Evolutionary conservation across 2,113 vertebrate species (phyloP).

Genomic region (Phylloscopus trochilus): DNA sequence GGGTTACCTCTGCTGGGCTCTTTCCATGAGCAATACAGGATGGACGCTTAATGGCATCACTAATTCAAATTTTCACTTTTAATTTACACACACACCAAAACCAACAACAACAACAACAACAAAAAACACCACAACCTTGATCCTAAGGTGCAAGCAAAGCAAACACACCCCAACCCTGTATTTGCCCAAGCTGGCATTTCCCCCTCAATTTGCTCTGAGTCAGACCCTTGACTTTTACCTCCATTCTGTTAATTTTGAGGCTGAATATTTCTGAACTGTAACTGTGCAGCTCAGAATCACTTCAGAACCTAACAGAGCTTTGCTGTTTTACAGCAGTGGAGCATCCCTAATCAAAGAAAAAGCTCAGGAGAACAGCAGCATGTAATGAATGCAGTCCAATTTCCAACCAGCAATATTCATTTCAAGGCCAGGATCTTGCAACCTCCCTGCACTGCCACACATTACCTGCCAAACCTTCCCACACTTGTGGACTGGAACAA

Average conservation of each 20-base stretch:
- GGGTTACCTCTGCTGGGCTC: background rate
- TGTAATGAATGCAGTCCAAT: constrained; percentile 21
- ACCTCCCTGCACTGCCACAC: constrained; percentile 25
- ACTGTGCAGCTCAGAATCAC: background rate
- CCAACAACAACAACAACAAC: background rate
- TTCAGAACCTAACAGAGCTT: background rate
- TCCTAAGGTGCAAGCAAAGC: background rate
- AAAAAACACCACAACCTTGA: background rate
- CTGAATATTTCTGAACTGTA: background rate
- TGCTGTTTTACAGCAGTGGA: background rate
- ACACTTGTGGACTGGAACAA: constrained; percentile 40
- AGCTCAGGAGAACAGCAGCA: background rate
- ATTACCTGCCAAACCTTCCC: constrained; percentile 52
- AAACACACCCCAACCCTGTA: background rate
- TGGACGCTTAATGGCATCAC: background rate
- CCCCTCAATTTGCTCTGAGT: background rate
- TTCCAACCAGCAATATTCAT: constrained; percentile 46
- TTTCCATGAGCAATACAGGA: background rate
- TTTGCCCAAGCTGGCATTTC: background rate
- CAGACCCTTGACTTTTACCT: background rate
- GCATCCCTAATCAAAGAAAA: background rate
- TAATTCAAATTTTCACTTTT: background rate
- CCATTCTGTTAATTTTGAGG: background rate
- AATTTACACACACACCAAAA: background rate
- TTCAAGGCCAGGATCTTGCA: constrained; percentile 22